phyloP scores from a whole-genome alignment of 2,888 invertebrate species.

The Uloborus plumipes region DNA sequence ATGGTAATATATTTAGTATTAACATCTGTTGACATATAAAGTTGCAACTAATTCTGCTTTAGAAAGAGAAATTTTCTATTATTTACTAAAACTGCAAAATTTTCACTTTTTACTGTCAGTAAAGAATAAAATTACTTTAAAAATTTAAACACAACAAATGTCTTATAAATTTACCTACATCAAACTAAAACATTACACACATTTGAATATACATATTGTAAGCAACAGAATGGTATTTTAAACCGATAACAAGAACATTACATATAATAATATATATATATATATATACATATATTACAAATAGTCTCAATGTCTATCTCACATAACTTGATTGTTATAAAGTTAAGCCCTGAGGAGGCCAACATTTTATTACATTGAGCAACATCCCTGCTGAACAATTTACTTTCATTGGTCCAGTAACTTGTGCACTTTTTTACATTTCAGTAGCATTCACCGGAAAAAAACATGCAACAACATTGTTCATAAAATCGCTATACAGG shows the following conservation, averaged over 20 bases:
- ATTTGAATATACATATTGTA: slow-evolving; percentile 53
- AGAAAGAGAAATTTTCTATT: slow-evolving; percentile 17
- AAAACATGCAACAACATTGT: slow-evolving; percentile 46
- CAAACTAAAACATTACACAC: slow-evolving; percentile 46
- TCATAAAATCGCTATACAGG: slow-evolving; percentile 48
- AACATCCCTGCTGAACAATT: slow-evolving; percentile 35
- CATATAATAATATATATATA: slow-evolving; percentile 51
- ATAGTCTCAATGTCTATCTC: slow-evolving; percentile 40
- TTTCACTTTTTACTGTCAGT: slow-evolving; percentile 22
- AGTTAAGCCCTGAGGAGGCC: slow-evolving; percentile 46
- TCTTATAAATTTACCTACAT: slow-evolving; percentile 53
- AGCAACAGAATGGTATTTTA: slow-evolving; percentile 52
- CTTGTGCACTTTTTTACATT: slow-evolving; percentile 3
- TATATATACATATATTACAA: slow-evolving; percentile 62
- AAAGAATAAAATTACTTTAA: slow-evolving; percentile 18
- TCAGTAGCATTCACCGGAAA: slow-evolving; percentile 9
- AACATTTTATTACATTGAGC: slow-evolving; percentile 55
- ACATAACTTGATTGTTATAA: slow-evolving; percentile 59
- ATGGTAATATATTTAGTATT: slow-evolving; percentile 2
- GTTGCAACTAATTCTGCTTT: slow-evolving; percentile 8
- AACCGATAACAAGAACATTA: slow-evolving; percentile 54
- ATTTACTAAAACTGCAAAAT: slow-evolving; percentile 9
- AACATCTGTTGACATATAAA: slow-evolving; percentile 14
- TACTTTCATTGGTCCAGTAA: slow-evolving; percentile 40
- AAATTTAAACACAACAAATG: slow-evolving; percentile 31